phyloP scores from a whole-genome alignment of 2,888 invertebrate species.

The Drosophila rubida region DNA sequence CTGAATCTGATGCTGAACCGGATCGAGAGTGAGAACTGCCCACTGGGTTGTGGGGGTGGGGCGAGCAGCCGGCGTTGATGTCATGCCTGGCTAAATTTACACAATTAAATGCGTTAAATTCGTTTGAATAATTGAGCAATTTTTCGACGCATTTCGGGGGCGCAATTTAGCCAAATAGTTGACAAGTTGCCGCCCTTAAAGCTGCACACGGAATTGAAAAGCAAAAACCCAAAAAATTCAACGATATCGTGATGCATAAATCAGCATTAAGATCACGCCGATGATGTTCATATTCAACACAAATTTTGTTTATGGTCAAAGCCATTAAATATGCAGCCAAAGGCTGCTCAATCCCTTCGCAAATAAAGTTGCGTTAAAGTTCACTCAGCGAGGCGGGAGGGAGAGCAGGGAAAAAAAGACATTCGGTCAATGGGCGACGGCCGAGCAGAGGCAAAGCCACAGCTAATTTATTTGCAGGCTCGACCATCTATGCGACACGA shows the following conservation, averaged over 20 bases:
- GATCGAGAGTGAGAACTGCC: constrained; percentile 9
- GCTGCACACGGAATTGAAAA: constrained; percentile 12
- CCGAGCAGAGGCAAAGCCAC: constrained; percentile 64
- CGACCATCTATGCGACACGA: constrained; percentile 70
- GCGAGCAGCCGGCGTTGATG: constrained; percentile 56
- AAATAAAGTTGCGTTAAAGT: constrained; percentile 61
- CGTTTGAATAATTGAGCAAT: constrained; percentile 80
- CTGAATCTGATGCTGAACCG: constrained; percentile 14
- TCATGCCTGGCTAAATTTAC: constrained; percentile 78
- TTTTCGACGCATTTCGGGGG: constrained; percentile 53
- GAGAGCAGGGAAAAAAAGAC: constrained; percentile 18
- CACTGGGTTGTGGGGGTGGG: background rate
- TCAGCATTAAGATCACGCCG: constrained; percentile 32
- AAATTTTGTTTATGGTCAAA: constrained; percentile 27
- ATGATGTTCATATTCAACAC: constrained; percentile 20
- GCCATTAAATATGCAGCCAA: constrained; percentile 50
- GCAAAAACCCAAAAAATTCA: background rate
- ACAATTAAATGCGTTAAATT: constrained; percentile 82
- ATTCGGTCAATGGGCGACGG: constrained; percentile 54
- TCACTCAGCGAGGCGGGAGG: constrained; percentile 37
- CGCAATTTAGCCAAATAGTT: constrained; percentile 9
- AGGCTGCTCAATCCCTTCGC: constrained; percentile 20
- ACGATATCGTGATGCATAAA: constrained; percentile 26
- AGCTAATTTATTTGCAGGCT: constrained; percentile 78
- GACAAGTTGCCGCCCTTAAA: constrained; percentile 37